Conservation (phyloP, 2,888 invertebrate genomes). For the Hypomecis punctinalis region DNA sequence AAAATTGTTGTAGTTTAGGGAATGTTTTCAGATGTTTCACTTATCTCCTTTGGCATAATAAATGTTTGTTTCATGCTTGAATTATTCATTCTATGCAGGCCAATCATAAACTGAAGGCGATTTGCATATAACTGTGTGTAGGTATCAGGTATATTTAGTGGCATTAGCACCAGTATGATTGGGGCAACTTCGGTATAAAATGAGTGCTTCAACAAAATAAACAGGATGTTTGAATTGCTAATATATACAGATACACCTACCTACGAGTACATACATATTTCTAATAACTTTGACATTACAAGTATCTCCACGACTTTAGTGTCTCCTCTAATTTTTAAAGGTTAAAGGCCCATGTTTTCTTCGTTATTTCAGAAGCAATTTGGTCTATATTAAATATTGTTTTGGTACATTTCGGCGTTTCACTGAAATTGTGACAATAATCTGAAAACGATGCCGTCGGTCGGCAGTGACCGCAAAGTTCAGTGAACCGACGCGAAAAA, state of each 20-base stretch:
- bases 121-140: too few relatives aligned
- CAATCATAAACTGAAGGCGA: too few relatives aligned
- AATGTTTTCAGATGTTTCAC: too few relatives aligned
- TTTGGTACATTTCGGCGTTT: constrained; percentile 41
- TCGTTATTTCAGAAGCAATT: constrained; percentile 16
- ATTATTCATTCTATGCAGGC: too few relatives aligned
- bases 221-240: constrained; percentile 5
- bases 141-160: too few relatives aligned
- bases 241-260: not conserved
- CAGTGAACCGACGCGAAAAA: constrained; percentile 63
- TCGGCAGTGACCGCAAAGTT: constrained; percentile 64
- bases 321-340: constrained; percentile 15
- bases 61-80: too few relatives aligned
- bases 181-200: not conserved
- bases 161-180: not conserved
- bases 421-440: constrained; percentile 49
- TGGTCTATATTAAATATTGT: constrained; percentile 38
- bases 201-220: constrained; percentile 2
- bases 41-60: too few relatives aligned
- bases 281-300: constrained; percentile 4
- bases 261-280: not conserved
- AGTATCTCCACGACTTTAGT: constrained; percentile 6
- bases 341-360: constrained; percentile 11
- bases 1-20: too few relatives aligned
- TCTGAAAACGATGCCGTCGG: constrained; percentile 52